Percentiles rank a stretch among this genome's conserved stretches.
Conservation (phyloP, 2,888 invertebrate genomes). For the Lasioglossum zephyrum region DNA sequence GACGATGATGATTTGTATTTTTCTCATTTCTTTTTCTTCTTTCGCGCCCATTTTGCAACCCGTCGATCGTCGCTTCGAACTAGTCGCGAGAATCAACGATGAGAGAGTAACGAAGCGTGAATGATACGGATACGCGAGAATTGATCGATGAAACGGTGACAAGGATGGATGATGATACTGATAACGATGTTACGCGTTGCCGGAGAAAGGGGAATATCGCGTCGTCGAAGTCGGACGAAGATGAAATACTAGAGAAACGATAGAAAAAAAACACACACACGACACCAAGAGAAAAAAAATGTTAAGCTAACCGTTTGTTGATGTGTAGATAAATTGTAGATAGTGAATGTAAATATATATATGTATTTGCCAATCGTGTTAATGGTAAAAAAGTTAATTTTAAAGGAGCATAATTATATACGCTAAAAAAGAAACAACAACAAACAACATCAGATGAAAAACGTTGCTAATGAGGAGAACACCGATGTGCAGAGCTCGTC, state of each 20-base stretch:
- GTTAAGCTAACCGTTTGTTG: constrained; percentile 82
- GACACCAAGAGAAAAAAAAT: constrained; percentile 64
- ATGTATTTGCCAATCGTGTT: constrained; percentile 77
- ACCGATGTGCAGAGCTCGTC: constrained; percentile 63
- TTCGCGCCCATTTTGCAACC: not conserved
- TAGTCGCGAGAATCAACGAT: constrained; percentile 65
- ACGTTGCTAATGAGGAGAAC: constrained; percentile 53
- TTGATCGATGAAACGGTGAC: constrained; percentile 18
- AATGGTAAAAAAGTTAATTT: constrained; percentile 71
- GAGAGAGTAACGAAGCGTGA: constrained; percentile 42
- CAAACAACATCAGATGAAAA: constrained; percentile 14
- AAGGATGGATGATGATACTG: constrained; percentile 18
- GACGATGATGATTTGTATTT: constrained; percentile 26
- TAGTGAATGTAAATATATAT: constrained; percentile 84
- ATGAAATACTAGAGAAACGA: constrained; percentile 21
- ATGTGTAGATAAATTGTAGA: constrained; percentile 84
- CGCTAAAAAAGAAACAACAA: constrained; percentile 28
- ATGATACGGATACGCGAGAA: constrained; percentile 33
- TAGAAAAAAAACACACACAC: constrained; percentile 40
- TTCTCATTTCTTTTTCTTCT: not conserved
- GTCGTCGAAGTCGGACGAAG: constrained; percentile 2
- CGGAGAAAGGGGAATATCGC: not conserved
- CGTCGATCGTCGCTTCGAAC: constrained; percentile 67
- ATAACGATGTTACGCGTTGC: not conserved
- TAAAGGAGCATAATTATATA: constrained; percentile 46